Base-by-base conservation (phyloP, 2,888 invertebrate genomes). In the Cataglyphis rosenhaueri region DNA sequence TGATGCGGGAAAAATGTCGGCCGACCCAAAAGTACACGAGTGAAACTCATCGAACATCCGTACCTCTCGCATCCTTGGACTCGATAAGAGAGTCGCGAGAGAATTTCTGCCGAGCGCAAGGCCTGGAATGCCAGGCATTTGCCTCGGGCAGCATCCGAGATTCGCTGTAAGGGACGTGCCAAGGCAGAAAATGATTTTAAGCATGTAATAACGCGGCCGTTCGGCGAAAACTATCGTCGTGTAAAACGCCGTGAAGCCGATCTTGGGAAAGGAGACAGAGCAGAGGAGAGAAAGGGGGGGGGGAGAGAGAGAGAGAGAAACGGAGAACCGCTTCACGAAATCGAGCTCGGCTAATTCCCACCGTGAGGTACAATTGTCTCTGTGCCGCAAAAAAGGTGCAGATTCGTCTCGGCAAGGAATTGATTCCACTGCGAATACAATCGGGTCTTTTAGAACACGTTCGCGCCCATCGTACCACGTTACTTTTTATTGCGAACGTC, bases 81-180 rank as follows among this genome's bases (percentile, higher is more conserved):
- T 81, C 83, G 84, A 85, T 84, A 85, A 82, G 82, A 82, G 82
- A 65, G 71, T 61, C 84, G 61, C 48, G 48, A 52, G 59, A 66
- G 85, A 83, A 66, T 76, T 84, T 85, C 83, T 76, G 78, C 64
- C 82, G 85, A 82, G 82, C 71, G 78, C 82, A 82, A 83, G 85
- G 65, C 85, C 74, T 74, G 87, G 86, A 84, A 87, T 83, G 84
- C 79, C 75, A 84, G 52, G 81, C 62, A 84, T 82, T 71, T 66
- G 81, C 86, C 59, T 57, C 70, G 71, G 78, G 71, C 81, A 62
- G 29, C 66, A 66, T 65, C 84, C 84, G 76, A 82, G 76, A 85
- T 84, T 87, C 74, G 82, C 76, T 81, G 41, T 55, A 48, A 52
- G 81, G 55, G 61, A 78, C 83, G 61, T 75, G 81, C 64, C 74